Conservation (phyloP, 2,797 vertebrate genomes). For the Bradypus variegatus region DNA sequence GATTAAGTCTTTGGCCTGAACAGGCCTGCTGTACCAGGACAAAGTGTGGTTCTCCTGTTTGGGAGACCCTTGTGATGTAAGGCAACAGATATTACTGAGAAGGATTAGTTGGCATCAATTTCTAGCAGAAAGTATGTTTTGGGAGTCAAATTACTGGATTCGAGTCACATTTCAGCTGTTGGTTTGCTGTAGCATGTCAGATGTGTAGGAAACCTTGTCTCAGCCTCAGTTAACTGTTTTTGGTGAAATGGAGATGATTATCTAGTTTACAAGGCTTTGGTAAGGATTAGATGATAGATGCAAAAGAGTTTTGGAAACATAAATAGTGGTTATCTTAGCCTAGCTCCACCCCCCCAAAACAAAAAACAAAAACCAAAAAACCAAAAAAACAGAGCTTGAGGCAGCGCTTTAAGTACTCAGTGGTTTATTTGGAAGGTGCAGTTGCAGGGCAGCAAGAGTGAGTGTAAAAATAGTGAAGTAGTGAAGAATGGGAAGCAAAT, state of each 20-base stretch:
- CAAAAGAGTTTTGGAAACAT: constrained; percentile 47
- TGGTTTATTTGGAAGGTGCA: constrained; percentile 6
- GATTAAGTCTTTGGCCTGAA: background rate
- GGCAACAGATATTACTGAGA: background rate
- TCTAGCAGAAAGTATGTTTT: background rate
- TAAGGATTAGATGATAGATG: constrained; percentile 44
- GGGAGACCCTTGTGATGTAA: background rate
- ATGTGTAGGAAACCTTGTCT: background rate
- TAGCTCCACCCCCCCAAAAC: background rate
- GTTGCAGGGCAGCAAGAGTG: background rate
- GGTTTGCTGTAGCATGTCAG: background rate
- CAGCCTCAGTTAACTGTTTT: background rate
- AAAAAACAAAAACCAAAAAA: too few relatives aligned
- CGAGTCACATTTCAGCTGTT: background rate
- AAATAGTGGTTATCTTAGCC: constrained; percentile 27
- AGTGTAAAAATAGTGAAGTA: background rate
- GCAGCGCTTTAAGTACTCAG: background rate
- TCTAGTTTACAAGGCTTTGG: constrained; percentile 32
- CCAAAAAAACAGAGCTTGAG: constrained; percentile 28
- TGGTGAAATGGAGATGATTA: constrained; percentile 3
- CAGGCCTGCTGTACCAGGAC: background rate
- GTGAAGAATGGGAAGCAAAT: background rate
- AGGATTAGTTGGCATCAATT: background rate
- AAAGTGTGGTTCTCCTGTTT: background rate
- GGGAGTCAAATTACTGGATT: background rate